These are phyloP conservation scores for Trichosurus vulpecula DNA, from an alignment of 2,797 vertebrate genomes.

Conservation along the genomic window DNA sequence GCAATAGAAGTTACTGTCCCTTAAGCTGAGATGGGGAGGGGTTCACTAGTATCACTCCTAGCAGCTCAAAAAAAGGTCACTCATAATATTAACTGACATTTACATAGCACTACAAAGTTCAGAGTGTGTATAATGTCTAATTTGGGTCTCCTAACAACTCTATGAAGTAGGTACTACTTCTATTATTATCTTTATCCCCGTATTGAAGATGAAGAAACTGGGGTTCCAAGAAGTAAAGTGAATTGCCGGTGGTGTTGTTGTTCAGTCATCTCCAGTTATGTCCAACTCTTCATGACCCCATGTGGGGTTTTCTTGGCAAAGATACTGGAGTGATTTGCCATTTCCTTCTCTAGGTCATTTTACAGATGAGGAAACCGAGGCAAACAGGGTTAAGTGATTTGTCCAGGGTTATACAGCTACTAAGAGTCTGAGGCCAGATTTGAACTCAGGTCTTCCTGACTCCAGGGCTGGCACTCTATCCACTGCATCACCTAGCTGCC, in stretches of 20 bases:
- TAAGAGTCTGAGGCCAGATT: no score
- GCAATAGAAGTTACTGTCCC: neutral
- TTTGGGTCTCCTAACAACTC: neutral
- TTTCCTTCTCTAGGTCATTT: neutral
- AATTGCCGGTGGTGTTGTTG: neutral
- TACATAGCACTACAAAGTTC: neutral
- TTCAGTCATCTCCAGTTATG: neutral
- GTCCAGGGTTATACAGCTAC: neutral
- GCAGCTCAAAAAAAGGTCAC: neutral
- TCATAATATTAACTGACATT: neutral
- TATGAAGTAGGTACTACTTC: neutral
- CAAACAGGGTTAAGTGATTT: neutral
- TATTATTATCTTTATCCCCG: neutral
- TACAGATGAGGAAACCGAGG: neutral
- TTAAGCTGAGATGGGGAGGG: neutral
- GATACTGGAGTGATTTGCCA: neutral
- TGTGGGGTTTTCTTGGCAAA: neutral
- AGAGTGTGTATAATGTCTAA: neutral
- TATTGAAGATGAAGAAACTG: neutral
- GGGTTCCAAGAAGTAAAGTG: neutral
- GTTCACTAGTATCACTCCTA: neutral
- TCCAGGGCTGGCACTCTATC: no score
- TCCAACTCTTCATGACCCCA: neutral
- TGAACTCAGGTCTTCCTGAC: no score
- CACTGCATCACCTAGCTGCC: no score